Evolutionary conservation across 1,140 invertebrate species (phyloP), one percentile per base, ranked within the genome.

Genomic region (Elymnias hypermnestra): DNA sequence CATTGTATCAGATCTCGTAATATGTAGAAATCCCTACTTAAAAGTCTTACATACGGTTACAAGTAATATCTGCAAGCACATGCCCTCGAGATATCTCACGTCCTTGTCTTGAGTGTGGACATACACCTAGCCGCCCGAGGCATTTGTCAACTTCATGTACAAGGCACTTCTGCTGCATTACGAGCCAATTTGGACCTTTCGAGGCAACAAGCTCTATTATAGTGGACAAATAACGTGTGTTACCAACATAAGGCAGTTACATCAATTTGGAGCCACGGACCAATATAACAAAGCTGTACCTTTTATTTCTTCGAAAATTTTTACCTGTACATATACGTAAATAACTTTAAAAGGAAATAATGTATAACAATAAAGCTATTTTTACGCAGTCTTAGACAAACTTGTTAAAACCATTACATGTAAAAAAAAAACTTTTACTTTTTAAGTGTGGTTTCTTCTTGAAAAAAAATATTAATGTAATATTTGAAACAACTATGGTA

Each of bases 121-220:
- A 62, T 39, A 54, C 52, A 54, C 45, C 44, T 44, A 37, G 48
- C 44, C 45, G 47, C 52, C 48, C 33, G 43, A 53, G 56, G 57
- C 64, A 71, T 63, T 68, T 70, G 70, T 73, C 67, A 68, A 71
- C 63, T 68, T 61, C 57, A 62, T 45, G 45, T 55, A 65, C 64
- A 66, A 51, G 50, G 53, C 59, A 46, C 29, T 53, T 13, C 37
- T 40, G 14, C 5, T 37, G 42, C 21, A 45, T 52, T 19, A 40
- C 42, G 31, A 35, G 29, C 4, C 26, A 33, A 19, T 35, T 45
- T 33, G 13, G 38, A 18, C 26, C 26, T 10, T 33, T 40, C 15
- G 9, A 29, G 26, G 26, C 36, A 21, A 23, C 25, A 37, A 31
- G 48, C 40, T 33, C 25, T 39, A 29, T 31, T 31, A 47, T 18